Evolutionary conservation across 2,113 vertebrate genomes (phyloP).

Genomic region (Polypterus bichir): DNA sequence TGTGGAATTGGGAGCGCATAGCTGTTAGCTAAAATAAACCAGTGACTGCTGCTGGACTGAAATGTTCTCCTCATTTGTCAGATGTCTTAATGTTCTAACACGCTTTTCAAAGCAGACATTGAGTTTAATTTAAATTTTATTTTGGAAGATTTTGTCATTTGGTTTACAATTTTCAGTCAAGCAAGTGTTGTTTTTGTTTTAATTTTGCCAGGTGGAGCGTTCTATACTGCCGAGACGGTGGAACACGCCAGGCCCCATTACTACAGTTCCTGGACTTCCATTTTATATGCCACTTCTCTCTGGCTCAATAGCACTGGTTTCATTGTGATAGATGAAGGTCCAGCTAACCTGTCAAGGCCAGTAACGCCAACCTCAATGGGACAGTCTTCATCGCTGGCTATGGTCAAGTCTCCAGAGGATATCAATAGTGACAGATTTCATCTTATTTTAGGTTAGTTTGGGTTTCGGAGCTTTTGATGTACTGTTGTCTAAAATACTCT

Average conservation of each 20-base stretch:
- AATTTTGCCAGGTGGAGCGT: conserved; percentile 62
- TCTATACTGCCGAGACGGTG: conserved; percentile 76
- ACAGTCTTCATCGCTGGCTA: conserved; percentile 48
- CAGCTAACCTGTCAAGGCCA: conserved; percentile 69
- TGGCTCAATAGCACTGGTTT: conserved; percentile 86
- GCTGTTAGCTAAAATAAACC: too few relatives aligned
- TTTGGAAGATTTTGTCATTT: too few relatives aligned
- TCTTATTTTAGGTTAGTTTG: conserved; percentile 68
- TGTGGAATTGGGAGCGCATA: too few relatives aligned
- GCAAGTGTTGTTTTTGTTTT: background rate
- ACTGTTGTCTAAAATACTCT: too few relatives aligned
- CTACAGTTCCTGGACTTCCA: conserved; percentile 68
- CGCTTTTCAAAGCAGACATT: too few relatives aligned
- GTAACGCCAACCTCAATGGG: conserved; percentile 89
- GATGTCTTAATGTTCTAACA: too few relatives aligned
- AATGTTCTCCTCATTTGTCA: too few relatives aligned
- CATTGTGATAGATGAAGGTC: conserved; percentile 58
- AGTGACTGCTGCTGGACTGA: too few relatives aligned
- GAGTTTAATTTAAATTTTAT: too few relatives aligned
- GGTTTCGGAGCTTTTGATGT: too few relatives aligned
- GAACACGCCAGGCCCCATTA: conserved; percentile 69
- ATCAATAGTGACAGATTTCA: conserved; percentile 71
- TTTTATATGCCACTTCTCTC: conserved; percentile 74
- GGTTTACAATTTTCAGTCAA: too few relatives aligned
- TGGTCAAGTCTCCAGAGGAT: conserved; percentile 77